Evolutionary conservation across 92 coral and sea anemone genomes (phyloP).

Genomic region (Epizoanthus fatuus): DNA sequence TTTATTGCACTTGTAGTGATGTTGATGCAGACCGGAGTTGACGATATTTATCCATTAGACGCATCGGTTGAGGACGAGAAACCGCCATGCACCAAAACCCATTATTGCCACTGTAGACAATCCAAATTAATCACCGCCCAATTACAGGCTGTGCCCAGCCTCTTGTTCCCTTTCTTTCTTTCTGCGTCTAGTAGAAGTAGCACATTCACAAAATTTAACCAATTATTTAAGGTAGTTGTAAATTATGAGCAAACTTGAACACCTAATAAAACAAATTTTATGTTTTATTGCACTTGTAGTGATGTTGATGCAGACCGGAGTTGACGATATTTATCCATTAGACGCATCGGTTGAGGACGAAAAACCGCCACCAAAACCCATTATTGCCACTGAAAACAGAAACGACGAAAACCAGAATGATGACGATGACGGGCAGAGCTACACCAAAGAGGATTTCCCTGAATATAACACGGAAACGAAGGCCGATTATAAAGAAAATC

Average conservation of each 20-base stretch:
- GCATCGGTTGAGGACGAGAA: constrained; percentile 67
- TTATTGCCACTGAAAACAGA: constrained; percentile 54
- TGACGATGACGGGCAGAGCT: constrained; percentile 35
- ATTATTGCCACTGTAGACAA: not conserved
- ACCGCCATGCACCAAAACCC: constrained; percentile 68
- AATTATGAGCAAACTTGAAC: no score
- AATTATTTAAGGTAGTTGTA: no score
- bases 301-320: constrained; percentile 77
- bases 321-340: constrained; percentile 80
- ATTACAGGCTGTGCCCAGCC: no score
- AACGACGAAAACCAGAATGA: constrained; percentile 9
- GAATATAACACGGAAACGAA: constrained; percentile 85
- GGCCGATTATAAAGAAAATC: constrained; percentile 81
- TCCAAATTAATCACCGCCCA: no score
- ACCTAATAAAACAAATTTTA: no score
- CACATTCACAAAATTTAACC: no score
- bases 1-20: constrained; percentile 54
- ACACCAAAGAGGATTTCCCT: constrained; percentile 72
- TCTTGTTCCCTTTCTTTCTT: no score
- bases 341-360: constrained; percentile 74
- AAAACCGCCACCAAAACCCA: no score
- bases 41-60: constrained; percentile 82
- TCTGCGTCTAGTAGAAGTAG: no score
- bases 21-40: constrained; percentile 78
- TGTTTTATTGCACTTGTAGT: constrained; percentile 29